Base-by-base conservation (phyloP, 2,888 invertebrate genomes). In the Meliscaeva auricollis region DNA sequence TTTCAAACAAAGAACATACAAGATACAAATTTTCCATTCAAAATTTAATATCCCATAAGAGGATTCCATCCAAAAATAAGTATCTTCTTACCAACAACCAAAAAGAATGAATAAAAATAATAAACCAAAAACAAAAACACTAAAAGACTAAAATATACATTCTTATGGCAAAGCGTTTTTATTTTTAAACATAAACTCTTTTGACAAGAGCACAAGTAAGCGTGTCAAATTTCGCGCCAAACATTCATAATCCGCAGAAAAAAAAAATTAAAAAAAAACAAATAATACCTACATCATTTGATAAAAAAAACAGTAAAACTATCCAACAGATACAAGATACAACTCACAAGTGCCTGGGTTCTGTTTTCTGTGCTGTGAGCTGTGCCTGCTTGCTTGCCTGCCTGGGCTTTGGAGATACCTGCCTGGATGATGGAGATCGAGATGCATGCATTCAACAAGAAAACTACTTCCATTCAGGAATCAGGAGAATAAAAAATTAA, bases 151-250 rank as follows among this genome's bases (percentile, higher is more conserved):
- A 3, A 11, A 9, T 11, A 7, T 38, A 9, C 11, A 38, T 3
- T n/a, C 13, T 38, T 38, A 38, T 38, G 38, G 38, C 9, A 5
- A 38, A n/a, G n/a, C 56, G 11, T 62, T 58, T 22, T 56, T 56
- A 15, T 58, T 22, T 56, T 56, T 7, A 50, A 66, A n/a, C 17
- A 66, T 69, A 79, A 84, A 80, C 66, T 60, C 80, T 75, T 80
- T 68, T 32, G 70, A 84, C 84, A 80, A 75, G 80, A 69, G 62
- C 66, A 76, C 84, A 84, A 84, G 70, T 66, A 72, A 84, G 75
- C 84, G 84, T 84, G 84, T 84, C 84, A 62, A 75, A 80, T 84
- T 84, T 80, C 80, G 13, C 79, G 80, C 84, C 60, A 80, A 75
- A 66, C 80, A 84, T 38, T 72, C 72, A 80, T 75, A 80, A 72